phyloP scores from a whole-genome alignment of 2,888 invertebrate species.

The Tipula unca region DNA sequence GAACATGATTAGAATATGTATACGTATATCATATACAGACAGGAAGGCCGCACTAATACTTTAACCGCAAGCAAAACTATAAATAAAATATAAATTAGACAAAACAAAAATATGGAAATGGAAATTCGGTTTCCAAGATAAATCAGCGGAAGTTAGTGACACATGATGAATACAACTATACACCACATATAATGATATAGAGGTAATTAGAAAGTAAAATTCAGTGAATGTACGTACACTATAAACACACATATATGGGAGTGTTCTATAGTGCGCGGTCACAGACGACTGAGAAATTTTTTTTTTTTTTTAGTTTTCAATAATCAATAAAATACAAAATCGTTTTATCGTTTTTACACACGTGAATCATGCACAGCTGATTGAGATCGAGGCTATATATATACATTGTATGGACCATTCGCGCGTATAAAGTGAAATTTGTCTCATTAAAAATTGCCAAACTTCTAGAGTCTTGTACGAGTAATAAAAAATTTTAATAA shows the following conservation, averaged over 20 bases:
- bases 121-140: not conserved
- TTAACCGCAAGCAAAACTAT: not conserved
- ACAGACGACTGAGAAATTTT: not conserved
- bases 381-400: not conserved
- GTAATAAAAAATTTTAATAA: too few species aligned
- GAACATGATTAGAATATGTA: not conserved
- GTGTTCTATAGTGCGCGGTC: not conserved
- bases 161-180: not conserved
- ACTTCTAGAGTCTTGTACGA: too few species aligned
- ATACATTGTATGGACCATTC: not conserved
- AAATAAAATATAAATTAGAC: too few species aligned
- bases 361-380: not conserved
- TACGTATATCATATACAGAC: not conserved
- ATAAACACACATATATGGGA: not conserved
- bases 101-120: not conserved
- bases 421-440: not conserved
- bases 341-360: not conserved
- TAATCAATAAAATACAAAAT: not conserved
- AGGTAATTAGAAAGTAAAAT: not conserved
- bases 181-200: not conserved
- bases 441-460: not conserved
- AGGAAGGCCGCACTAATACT: not conserved
- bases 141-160: not conserved
- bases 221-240: not conserved
- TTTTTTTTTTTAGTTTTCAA: not conserved